phyloP scores from a whole-genome alignment of 2,888 invertebrate species.

The Beris morrisii region DNA sequence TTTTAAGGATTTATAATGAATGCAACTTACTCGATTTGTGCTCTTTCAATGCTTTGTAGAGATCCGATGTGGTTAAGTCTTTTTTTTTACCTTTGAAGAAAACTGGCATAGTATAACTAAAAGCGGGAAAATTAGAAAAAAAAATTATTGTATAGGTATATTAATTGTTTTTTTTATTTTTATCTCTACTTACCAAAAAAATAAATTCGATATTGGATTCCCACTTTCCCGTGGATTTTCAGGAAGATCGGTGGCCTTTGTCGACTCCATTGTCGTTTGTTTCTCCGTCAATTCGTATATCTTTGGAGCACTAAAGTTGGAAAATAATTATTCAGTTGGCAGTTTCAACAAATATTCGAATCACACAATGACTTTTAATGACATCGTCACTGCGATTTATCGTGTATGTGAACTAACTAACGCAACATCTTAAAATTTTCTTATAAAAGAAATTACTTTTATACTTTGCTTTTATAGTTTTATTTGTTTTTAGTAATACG shows the following conservation, averaged over 20 bases:
- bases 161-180: background rate
- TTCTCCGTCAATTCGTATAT: too few relatives aligned
- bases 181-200: conserved; percentile 14
- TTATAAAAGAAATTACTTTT: too few relatives aligned
- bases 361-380: too few relatives aligned
- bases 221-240: conserved; percentile 25
- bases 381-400: too few relatives aligned
- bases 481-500: too few relatives aligned
- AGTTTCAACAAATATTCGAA: too few relatives aligned
- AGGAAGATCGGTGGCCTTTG: conserved; percentile 17
- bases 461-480: too few relatives aligned
- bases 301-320: too few relatives aligned
- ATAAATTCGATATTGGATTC: conserved; percentile 27
- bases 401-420: too few relatives aligned
- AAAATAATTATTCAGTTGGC: too few relatives aligned
- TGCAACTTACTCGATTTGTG: conserved; percentile 64
- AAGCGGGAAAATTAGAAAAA: background rate
- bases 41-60: conserved; percentile 68
- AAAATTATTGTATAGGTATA: background rate
- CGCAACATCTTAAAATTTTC: too few relatives aligned
- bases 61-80: conserved; percentile 71
- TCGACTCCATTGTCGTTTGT: conserved; percentile 11
- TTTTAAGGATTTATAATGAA: background rate
- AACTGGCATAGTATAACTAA: conserved; percentile 74
- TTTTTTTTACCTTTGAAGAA: conserved; percentile 75